phyloP scores from a whole-genome alignment of 1,140 invertebrate species.

The Drosophila aff. region DNA sequence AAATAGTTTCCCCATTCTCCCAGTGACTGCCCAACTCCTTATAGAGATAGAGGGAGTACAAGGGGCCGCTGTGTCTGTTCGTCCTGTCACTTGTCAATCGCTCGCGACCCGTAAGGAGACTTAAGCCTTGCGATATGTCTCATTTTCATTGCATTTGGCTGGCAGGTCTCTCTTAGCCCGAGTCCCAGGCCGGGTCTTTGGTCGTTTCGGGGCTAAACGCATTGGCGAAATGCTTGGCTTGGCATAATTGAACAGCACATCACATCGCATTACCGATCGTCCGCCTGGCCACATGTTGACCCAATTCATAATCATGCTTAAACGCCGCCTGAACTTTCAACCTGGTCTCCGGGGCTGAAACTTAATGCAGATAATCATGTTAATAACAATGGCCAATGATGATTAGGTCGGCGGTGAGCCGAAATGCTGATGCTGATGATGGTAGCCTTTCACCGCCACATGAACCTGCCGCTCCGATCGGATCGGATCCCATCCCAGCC shows the following conservation, averaged over 20 bases:
- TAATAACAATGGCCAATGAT: conserved; percentile 83
- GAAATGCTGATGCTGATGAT: conserved; percentile 65
- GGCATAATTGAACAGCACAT: conserved; percentile 58
- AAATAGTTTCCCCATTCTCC: not conserved
- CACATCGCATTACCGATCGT: conserved; percentile 32
- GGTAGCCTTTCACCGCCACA: conserved; percentile 80
- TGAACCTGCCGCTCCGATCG: conserved; percentile 65
- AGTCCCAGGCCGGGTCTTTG: not conserved
- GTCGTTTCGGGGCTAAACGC: conserved; percentile 52
- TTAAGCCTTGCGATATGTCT: conserved; percentile 79
- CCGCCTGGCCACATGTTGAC: conserved; percentile 67
- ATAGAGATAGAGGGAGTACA: conserved; percentile 32
- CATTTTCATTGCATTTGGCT: conserved; percentile 78
- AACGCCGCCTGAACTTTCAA: conserved; percentile 82
- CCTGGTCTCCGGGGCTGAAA: conserved; percentile 68
- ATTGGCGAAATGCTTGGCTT: conserved; percentile 61
- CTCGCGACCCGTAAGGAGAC: conserved; percentile 42
- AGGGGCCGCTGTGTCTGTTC: conserved; percentile 27
- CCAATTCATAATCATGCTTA: conserved; percentile 84
- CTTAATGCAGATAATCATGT: conserved; percentile 83
- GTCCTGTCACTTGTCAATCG: conserved; percentile 80
- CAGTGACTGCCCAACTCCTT: conserved; percentile 38
- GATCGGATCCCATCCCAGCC: conserved; percentile 4
- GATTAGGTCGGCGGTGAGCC: conserved; percentile 66
- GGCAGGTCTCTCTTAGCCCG: conserved; percentile 48